phyloP scores from a whole-genome alignment of 2,888 invertebrate genomes.

The Ophion slaviceki region DNA sequence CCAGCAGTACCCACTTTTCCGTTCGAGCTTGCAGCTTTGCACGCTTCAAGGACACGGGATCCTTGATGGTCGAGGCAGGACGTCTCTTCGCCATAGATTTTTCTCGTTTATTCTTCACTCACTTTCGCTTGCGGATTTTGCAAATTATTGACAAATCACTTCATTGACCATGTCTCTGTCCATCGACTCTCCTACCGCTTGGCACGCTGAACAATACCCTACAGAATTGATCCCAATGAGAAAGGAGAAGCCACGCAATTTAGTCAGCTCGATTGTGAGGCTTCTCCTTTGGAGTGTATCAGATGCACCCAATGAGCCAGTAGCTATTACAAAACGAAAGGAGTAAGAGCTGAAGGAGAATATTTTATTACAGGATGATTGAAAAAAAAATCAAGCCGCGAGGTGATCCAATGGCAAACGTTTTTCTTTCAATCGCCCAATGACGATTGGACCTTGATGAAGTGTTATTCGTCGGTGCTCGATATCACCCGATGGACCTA shows the following conservation, averaged over 20 bases:
- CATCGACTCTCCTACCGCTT: no score
- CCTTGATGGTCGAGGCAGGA: slow-evolving; percentile 48
- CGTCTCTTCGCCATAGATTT: slow-evolving; percentile 11
- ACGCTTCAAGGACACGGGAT: slow-evolving; percentile 10
- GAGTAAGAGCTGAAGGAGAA: neutral
- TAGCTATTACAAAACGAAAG: no score
- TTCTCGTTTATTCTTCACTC: slow-evolving; percentile 47
- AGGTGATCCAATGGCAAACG: slow-evolving; percentile 4
- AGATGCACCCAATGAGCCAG: no score
- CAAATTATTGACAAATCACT: no score
- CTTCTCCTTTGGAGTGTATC: no score
- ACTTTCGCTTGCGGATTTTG: neutral
- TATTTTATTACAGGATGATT: slow-evolving; percentile 20
- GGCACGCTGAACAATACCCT: no score
- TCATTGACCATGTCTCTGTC: no score
- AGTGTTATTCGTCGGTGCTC: slow-evolving; percentile 23
- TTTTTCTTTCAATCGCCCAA: slow-evolving; percentile 18
- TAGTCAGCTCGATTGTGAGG: no score
- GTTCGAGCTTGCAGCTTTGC: slow-evolving; percentile 16
- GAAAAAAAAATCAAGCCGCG: slow-evolving; percentile 15
- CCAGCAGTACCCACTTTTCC: slow-evolving; percentile 58
- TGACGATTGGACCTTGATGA: slow-evolving; percentile 13
- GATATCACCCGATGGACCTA: slow-evolving; percentile 5
- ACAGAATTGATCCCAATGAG: no score
- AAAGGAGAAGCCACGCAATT: no score